phyloP scores from a whole-genome alignment of 2,888 invertebrate genomes.

The Autographa pulchrina region DNA sequence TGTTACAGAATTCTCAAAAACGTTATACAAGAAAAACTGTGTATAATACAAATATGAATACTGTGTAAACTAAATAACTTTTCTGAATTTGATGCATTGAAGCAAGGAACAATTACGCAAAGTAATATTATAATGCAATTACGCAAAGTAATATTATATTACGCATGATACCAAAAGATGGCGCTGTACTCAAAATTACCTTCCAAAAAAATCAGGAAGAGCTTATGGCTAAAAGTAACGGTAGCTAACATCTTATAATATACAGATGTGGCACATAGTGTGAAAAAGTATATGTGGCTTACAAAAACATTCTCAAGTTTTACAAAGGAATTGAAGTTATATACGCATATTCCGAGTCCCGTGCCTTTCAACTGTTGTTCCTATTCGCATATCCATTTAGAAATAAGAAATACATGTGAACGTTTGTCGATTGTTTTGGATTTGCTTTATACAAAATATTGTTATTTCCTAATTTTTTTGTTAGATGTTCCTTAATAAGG shows the following conservation, averaged over 20 bases:
- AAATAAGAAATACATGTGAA: constrained; percentile 39
- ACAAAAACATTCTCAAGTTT: constrained; percentile 47
- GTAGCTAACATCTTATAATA: constrained; percentile 49
- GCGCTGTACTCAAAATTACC: constrained; percentile 43
- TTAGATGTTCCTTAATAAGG: too few relatives aligned
- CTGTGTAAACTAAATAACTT: too few relatives aligned
- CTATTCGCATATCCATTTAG: constrained; percentile 60
- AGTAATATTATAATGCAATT: constrained; percentile 9
- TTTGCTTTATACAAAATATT: neutral
- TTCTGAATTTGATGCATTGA: neutral
- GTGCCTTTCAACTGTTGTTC: constrained; percentile 52
- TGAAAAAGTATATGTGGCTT: constrained; percentile 58
- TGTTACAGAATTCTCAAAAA: too few relatives aligned
- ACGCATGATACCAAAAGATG: constrained; percentile 42
- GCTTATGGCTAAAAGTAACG: constrained; percentile 54
- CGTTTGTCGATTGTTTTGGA: constrained; percentile 25
- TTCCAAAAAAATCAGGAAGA: constrained; percentile 18
- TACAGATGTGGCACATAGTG: constrained; percentile 63
- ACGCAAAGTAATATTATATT: too few relatives aligned
- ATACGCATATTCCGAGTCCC: constrained; percentile 30
- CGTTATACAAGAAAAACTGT: too few relatives aligned
- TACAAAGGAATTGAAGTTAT: constrained; percentile 17
- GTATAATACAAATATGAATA: too few relatives aligned
- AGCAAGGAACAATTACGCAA: neutral
- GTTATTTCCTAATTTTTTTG: neutral